A percentile compares a stretch with the other conserved stretches of the same genome.
Evolutionary conservation across 2,888 invertebrate genomes (phyloP).

Genomic region (Cylindroiulus punctatus): DNA sequence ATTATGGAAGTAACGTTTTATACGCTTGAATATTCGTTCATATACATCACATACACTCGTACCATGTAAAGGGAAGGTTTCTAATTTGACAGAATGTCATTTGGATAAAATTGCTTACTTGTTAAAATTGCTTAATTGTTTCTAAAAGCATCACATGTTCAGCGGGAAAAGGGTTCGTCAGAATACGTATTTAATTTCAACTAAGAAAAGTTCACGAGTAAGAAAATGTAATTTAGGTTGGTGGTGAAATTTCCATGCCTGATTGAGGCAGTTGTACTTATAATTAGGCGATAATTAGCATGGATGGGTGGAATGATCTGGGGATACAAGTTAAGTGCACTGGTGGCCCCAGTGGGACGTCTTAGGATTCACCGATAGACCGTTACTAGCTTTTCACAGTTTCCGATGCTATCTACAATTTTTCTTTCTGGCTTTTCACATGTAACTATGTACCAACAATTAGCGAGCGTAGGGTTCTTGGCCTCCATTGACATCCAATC

Average conservation of each 20-base stretch:
- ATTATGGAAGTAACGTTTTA: too few species aligned
- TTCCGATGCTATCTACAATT: neutral
- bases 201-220: neutral
- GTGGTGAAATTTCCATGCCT: neutral
- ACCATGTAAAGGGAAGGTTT: too few species aligned
- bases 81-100: too few species aligned
- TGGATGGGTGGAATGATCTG: neutral
- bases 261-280: constrained; percentile 15
- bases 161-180: neutral
- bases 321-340: constrained; percentile 12
- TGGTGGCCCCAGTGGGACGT: constrained; percentile 19
- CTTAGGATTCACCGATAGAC: neutral
- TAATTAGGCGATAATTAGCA: neutral
- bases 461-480: constrained; percentile 24
- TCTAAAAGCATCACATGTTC: neutral
- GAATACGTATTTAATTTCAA: neutral
- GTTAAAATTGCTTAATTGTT: too few species aligned
- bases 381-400: constrained; percentile 16
- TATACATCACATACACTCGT: too few species aligned
- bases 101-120: too few species aligned
- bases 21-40: too few species aligned
- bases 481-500: constrained; percentile 37
- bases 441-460: neutral
- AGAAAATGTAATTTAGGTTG: neutral
- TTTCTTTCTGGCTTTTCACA: neutral